These are phyloP conservation scores for Harlomillsia oculata DNA, from an alignment of 1,140 invertebrate species.

Conservation along the genomic window DNA sequence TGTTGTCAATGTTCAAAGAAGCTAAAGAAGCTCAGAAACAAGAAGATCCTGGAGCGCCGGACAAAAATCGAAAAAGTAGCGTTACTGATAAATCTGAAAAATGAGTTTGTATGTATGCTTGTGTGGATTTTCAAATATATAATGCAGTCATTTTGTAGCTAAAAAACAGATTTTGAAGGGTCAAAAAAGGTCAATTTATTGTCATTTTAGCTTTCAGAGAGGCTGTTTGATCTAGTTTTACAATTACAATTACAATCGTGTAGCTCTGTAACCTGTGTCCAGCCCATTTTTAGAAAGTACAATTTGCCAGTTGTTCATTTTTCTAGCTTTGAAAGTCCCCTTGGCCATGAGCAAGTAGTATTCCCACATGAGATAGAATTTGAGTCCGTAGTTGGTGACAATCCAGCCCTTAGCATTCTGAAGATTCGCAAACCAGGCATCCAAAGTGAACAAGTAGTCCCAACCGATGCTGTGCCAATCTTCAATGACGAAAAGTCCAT, in stretches of 20 bases:
- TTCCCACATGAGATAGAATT: conserved; percentile 14
- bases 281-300: conserved; percentile 4
- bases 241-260: neutral
- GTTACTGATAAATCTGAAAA: no score
- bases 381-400: neutral
- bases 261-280: conserved; percentile 3
- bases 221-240: no score
- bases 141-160: no score
- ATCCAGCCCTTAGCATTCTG: conserved; percentile 1
- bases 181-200: no score
- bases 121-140: no score
- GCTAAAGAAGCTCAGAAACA: conserved; percentile 20
- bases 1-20: conserved; percentile 21
- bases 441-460: conserved; percentile 13
- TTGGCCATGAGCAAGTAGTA: conserved; percentile 7
- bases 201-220: no score
- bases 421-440: conserved; percentile 19
- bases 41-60: no score
- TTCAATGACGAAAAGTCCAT: conserved; percentile 25
- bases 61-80: no score
- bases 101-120: no score
- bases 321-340: conserved; percentile 7
- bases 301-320: conserved; percentile 11
- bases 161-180: no score
- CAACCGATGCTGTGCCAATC: conserved; percentile 17